Conservation (phyloP, 2,888 invertebrate genomes). For the Mamestra brassicae region DNA sequence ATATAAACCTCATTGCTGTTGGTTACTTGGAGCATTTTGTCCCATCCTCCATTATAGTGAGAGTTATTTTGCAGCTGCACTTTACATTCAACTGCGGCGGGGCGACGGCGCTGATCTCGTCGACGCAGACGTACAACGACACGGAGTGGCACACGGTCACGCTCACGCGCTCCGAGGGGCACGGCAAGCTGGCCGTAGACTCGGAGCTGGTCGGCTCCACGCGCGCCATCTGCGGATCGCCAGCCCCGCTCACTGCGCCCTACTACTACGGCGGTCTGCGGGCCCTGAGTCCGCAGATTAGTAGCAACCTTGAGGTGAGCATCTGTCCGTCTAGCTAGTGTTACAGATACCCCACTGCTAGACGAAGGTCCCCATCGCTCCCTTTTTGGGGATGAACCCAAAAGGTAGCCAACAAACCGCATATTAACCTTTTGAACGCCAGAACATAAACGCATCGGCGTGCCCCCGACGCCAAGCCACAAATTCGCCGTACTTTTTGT, state of each 20-base stretch:
- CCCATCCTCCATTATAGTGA: too few species aligned
- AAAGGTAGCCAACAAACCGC: too few species aligned
- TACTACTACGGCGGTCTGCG: slow-evolving; percentile 96
- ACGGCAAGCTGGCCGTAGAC: slow-evolving; percentile 93
- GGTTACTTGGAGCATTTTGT: too few species aligned
- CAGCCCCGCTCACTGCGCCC: slow-evolving; percentile 92
- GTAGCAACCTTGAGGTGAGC: slow-evolving; percentile 74
- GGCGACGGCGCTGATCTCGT: slow-evolving; percentile 91
- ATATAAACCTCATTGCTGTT: too few species aligned
- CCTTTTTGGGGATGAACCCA: too few species aligned
- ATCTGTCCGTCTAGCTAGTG: not conserved
- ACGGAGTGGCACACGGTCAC: slow-evolving; percentile 95
- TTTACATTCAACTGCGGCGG: slow-evolving; percentile 94
- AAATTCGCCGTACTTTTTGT: too few species aligned
- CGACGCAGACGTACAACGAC: slow-evolving; percentile 92
- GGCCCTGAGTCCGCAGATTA: slow-evolving; percentile 79
- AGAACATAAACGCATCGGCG: too few species aligned
- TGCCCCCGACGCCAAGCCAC: too few species aligned
- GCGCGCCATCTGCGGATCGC: slow-evolving; percentile 82
- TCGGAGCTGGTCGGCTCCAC: slow-evolving; percentile 90
- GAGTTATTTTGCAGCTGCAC: slow-evolving; percentile 86
- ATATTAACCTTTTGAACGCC: too few species aligned
- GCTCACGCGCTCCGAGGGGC: slow-evolving; percentile 92
- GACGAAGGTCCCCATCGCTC: not conserved
- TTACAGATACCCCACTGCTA: too few species aligned